Percentiles rank a stretch among this genome's conserved stretches.
Evolutionary conservation across 2,113 vertebrate species (phyloP).

Genomic region (Odontophorus gujanensis): DNA sequence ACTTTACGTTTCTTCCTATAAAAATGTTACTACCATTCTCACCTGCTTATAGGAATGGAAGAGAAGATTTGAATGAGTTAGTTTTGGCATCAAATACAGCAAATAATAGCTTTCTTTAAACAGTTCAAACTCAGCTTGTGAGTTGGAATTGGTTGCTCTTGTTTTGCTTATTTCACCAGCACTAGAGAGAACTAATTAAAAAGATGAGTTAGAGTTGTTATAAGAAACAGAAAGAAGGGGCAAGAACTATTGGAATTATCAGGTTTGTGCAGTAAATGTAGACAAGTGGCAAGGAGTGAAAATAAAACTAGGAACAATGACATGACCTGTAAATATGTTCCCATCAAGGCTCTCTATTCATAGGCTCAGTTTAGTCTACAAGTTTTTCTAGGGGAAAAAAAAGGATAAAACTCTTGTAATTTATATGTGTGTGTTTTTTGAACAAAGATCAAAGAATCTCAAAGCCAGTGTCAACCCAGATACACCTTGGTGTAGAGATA

Average conservation of each 20-base stretch:
- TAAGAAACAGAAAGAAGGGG: background rate
- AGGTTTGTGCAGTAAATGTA: background rate
- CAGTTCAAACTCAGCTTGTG: background rate
- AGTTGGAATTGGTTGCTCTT: background rate
- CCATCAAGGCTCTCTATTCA: rapidly evolving
- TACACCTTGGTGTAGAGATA: background rate
- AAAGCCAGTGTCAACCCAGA: background rate
- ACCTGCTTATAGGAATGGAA: background rate
- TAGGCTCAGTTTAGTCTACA: background rate
- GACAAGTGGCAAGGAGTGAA: background rate
- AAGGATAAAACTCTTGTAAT: background rate
- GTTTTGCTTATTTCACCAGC: background rate
- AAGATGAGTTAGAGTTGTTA: background rate
- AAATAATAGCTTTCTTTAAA: background rate
- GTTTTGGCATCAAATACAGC: background rate
- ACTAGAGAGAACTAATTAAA: background rate
- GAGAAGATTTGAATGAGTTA: background rate
- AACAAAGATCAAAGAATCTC: background rate
- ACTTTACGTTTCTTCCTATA: background rate
- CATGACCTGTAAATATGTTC: background rate
- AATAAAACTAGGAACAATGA: background rate
- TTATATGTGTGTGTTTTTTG: background rate
- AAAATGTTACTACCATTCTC: background rate
- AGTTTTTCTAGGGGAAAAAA: background rate
- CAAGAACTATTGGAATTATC: background rate